phyloP scores from a whole-genome alignment of 2,797 vertebrate genomes.

The Gouania willdenowi region DNA sequence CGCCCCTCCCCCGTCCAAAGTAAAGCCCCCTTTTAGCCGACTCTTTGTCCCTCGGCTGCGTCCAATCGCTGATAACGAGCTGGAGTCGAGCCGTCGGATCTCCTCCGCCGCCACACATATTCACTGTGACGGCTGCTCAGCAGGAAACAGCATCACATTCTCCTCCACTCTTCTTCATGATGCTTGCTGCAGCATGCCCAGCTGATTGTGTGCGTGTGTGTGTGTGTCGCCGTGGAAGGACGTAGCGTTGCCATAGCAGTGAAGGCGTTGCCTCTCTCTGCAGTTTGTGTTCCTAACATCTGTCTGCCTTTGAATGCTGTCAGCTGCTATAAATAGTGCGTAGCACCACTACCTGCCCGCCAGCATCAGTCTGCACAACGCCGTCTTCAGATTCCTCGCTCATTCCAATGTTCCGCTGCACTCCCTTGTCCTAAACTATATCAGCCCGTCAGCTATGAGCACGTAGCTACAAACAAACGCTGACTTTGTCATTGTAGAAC shows the following conservation, averaged over 20 bases:
- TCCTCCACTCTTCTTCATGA: conserved; percentile 51
- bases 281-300: conserved; percentile 38
- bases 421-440: conserved; percentile 20
- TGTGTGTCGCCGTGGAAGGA: conserved; percentile 26
- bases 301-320: conserved; percentile 20
- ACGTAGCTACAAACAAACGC: conserved; percentile 11
- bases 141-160: conserved; percentile 43
- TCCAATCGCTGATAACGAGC: conserved; percentile 41
- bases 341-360: neutral
- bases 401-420: neutral
- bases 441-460: conserved; percentile 9
- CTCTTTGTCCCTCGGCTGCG: conserved; percentile 37
- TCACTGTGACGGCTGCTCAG: conserved; percentile 55
- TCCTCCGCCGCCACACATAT: too few species aligned
- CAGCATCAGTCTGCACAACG: too few species aligned
- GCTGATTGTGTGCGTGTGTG: conserved; percentile 56
- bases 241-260: conserved; percentile 69
- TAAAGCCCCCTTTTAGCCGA: conserved; percentile 18
- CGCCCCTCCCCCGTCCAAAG: conserved; percentile 7
- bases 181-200: conserved; percentile 63
- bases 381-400: neutral
- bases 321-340: conserved; percentile 28
- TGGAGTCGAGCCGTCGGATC: conserved; percentile 41
- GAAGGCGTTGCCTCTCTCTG: conserved; percentile 65
- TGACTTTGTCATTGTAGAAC: conserved; percentile 14